Percentiles rank a stretch among this genome's conserved stretches.
Conservation (phyloP, 2,113 vertebrate species). For the Hydropotes inermis region DNA sequence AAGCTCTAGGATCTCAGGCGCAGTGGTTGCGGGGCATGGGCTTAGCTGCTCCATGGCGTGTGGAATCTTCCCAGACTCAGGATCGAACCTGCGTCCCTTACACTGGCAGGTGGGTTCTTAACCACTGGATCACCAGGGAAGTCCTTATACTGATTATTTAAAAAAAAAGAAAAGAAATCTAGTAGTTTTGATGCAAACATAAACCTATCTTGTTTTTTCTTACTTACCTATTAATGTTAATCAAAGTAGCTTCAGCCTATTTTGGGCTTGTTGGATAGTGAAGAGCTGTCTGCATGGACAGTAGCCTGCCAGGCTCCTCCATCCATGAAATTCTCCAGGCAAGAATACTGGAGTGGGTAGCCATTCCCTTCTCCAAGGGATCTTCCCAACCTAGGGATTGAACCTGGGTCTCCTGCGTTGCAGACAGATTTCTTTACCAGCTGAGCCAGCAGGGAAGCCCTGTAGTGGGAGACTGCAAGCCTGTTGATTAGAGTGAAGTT, state of each 20-base stretch:
- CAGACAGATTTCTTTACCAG: not conserved
- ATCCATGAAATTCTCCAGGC: not conserved
- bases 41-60: not conserved
- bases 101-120: not conserved
- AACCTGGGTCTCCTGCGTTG: fast-evolving
- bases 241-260: not conserved
- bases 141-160: not conserved
- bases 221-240: not conserved
- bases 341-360: not conserved
- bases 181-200: not conserved
- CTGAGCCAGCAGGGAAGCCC: not conserved
- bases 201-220: not conserved
- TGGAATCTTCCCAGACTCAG: not conserved
- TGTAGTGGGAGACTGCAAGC: not conserved
- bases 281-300: not conserved
- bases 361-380: not conserved
- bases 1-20: not conserved
- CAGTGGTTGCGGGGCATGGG: not conserved
- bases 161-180: not conserved
- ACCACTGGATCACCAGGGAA: not conserved
- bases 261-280: not conserved
- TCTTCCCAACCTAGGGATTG: not conserved
- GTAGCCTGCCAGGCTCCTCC: not conserved
- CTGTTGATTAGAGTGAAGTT: not conserved
- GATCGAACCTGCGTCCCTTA: not conserved